Evolutionary conservation across 2,888 invertebrate genomes (phyloP), one percentile per base, ranked within the genome.

Genomic region (Cerceris ruficornis): DNA sequence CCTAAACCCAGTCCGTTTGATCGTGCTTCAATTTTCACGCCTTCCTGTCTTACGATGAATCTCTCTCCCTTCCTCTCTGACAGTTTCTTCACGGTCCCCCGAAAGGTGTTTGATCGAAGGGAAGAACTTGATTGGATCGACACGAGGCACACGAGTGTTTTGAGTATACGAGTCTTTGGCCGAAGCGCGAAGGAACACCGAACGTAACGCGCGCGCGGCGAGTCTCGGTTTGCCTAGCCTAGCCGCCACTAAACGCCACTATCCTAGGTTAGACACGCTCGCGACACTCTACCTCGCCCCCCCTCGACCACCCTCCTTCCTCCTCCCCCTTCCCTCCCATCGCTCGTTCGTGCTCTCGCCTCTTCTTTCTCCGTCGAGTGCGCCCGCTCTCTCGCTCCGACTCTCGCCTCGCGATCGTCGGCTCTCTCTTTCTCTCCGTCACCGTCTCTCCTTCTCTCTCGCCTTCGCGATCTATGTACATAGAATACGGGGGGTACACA

Each of bases 221-320:
- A 88, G 87, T 85, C 89, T 86, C 88, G 85, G 88, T 90, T 90
- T 88, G 90, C 90, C 90, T 91, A 90, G 90, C 88, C 90, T 90
- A 91, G 90, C 88, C 87, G 88, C 89, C 87, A 86, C 89, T 89
- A 90, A 89, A 91, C 90, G 90, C 88, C 86, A 84, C 90, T 90
- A 91, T 88, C 91, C 90, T 91, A 91, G 91, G 90, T 89, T 90
- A 90, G 90, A 90, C 87, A 89, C 85, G 87, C 88, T 88, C 89
- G 86, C 87, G 89, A 87, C 88, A 85, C 82, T 78, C 86, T 83
- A 88, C 84, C 86, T 84, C 87, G 81, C 84, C 82, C 85, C 73
- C 84, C 66, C 58, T 66, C 77, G 43, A 75, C 52, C 80, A 46
- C 70, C 43, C 65, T 41, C 55, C 28, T 13, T 15, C 71, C 43